phyloP scores from a whole-genome alignment of 64 coral and sea anemone genomes.

The Astreopora myriophthalma region DNA sequence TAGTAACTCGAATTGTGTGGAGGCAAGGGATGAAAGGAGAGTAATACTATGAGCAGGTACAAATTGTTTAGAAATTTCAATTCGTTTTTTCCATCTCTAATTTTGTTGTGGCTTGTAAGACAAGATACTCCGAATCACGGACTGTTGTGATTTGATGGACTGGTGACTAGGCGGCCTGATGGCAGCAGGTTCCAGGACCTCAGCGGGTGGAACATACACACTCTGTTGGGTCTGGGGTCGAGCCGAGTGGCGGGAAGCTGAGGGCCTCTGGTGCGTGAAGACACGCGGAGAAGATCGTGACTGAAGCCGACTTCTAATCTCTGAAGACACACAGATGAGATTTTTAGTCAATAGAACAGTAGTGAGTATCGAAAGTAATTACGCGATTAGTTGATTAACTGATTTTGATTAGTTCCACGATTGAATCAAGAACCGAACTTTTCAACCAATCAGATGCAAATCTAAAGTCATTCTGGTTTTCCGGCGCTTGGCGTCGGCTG shows the following conservation, averaged over 20 bases:
- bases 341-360: background rate
- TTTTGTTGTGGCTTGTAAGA: constrained; percentile 90
- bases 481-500: too few relatives aligned
- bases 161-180: constrained; percentile 98
- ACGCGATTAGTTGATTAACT: too few relatives aligned
- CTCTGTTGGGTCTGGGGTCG: constrained; percentile 86
- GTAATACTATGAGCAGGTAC: background rate
- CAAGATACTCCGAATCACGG: constrained; percentile 91
- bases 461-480: too few relatives aligned
- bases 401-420: too few relatives aligned
- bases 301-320: constrained; percentile 94
- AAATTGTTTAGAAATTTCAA: too few relatives aligned
- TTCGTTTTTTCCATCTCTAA: background rate
- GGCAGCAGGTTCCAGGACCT: constrained; percentile 73
- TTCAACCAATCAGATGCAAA: too few relatives aligned
- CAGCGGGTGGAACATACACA: constrained; percentile 81
- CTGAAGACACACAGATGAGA: constrained; percentile 28
- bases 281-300: constrained; percentile 94
- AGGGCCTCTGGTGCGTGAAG: constrained; percentile 83
- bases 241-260: constrained; percentile 69
- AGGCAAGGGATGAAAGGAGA: too few relatives aligned
- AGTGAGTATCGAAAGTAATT: too few relatives aligned
- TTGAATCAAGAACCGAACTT: too few relatives aligned
- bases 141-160: constrained; percentile 99
- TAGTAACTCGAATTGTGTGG: too few relatives aligned